Percentiles rank a stretch among this genome's conserved stretches.
These are phyloP conservation scores for Dioctria linearis DNA, from an alignment of 2,888 invertebrate genomes.

Conservation along the genomic window DNA sequence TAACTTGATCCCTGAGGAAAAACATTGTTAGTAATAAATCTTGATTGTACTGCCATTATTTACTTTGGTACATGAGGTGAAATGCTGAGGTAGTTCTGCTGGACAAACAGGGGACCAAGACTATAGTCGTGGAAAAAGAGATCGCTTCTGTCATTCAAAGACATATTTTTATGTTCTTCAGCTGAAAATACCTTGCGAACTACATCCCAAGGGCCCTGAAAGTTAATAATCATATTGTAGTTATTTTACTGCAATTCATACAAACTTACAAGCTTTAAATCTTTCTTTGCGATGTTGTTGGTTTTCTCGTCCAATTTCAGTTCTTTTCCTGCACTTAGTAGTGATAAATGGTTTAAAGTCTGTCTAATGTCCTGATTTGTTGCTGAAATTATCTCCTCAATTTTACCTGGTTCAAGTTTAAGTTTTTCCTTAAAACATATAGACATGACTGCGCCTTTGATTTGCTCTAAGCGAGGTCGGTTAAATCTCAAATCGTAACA, in stretches of 20 bases:
- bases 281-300: conserved; percentile 80
- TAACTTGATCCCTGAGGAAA: conserved; percentile 71
- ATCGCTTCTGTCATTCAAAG: conserved; percentile 85
- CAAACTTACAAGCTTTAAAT: conserved; percentile 79
- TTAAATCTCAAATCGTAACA: conserved; percentile 93
- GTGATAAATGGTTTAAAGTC: conserved; percentile 89
- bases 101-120: conserved; percentile 95
- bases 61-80: conserved; percentile 83
- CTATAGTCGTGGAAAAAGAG: conserved; percentile 98
- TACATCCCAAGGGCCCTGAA: conserved; percentile 94
- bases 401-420: conserved; percentile 81
- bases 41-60: conserved; percentile 61
- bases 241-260: not conserved
- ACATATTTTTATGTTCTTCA: conserved; percentile 84
- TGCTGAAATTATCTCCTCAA: conserved; percentile 87
- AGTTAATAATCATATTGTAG: conserved; percentile 41
- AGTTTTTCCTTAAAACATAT: conserved; percentile 93
- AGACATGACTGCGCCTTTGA: conserved; percentile 91
- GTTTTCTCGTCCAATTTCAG: conserved; percentile 73
- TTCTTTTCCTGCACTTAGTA: conserved; percentile 79
- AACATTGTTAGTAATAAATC: conserved; percentile 9
- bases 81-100: conserved; percentile 94
- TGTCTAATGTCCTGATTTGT: conserved; percentile 96
- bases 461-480: conserved; percentile 90
- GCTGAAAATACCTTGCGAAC: conserved; percentile 89